phyloP scores from a whole-genome alignment of 2,888 invertebrate genomes.

The Eretmocerus hayati region DNA sequence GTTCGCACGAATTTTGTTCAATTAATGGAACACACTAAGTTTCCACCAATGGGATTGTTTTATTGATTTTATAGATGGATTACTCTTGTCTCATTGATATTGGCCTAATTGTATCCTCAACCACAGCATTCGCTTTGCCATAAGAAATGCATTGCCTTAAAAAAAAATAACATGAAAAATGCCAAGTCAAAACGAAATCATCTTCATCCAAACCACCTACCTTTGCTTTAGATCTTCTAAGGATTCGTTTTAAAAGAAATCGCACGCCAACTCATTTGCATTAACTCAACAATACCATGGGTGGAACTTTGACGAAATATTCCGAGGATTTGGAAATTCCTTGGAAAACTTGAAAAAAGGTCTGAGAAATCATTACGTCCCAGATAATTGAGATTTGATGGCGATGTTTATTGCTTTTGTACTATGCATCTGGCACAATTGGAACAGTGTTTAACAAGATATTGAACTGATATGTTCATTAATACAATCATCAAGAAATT shows the following conservation, averaged over 20 bases:
- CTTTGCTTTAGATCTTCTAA: conserved; percentile 25
- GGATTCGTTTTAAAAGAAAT: conserved; percentile 5
- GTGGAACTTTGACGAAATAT: conserved; percentile 45
- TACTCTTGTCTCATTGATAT: conserved; percentile 17
- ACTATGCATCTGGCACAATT: conserved; percentile 11
- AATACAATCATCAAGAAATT: no score
- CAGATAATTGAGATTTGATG: not conserved
- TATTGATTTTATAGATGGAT: not conserved
- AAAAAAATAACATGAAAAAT: conserved; percentile 24
- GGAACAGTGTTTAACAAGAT: no score
- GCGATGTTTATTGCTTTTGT: conserved; percentile 16
- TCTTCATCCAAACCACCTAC: conserved; percentile 37
- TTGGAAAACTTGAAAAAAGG: no score
- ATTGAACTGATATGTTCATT: no score
- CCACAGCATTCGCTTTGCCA: conserved; percentile 35
- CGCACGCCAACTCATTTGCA: not conserved
- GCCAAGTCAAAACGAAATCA: conserved; percentile 32
- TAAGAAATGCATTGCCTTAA: conserved; percentile 45
- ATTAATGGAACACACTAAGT: no score
- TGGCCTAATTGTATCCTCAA: no score
- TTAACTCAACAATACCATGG: conserved; percentile 38
- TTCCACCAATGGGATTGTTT: conserved; percentile 43
- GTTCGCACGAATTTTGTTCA: no score
- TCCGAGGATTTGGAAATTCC: no score
- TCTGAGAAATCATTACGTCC: not conserved